Base-by-base conservation (phyloP, 2,113 vertebrate species). In the Lepus europaeus region DNA sequence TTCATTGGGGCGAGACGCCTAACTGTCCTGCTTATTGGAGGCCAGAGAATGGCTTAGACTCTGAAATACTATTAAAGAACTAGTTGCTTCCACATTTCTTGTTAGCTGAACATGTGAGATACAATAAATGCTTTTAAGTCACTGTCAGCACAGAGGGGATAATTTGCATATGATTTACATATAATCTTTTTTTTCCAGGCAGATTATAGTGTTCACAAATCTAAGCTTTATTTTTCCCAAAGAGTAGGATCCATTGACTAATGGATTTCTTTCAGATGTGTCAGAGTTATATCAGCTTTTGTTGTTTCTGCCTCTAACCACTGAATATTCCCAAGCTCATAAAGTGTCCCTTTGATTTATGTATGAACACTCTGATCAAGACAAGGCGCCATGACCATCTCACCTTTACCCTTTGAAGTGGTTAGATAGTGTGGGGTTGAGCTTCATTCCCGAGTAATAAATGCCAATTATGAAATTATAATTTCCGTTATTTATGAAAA, bases 161-260 rank as follows among this genome's bases (percentile, higher is more conserved):
- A 23, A 95, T 97, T 95, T 97, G 85, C 95, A 97, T 95, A 31
- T 72, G 51, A 95, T 96, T 97, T 97, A 68, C 85, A 96, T 89
- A 92, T 68, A 96, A 51, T 89, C 61, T 95, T 92, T 80, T 92
- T 80, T 89, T 86, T 45, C 31, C 68, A 70, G 29, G 84, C 25
- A 59, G 69, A 96, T 93, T 84, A 93, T 49, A 4, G 69, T 64
- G 56, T 90, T 96, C 88, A 93, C 64, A 61, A 73, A 51, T 91
- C 84, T 93, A 81, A 93, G 81, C 61, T 72, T 91, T 90, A 39
- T 36, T 87, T 70, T 93, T 81, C 17, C 29, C 22, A 82, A 89
- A 94, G 33, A 89, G 68, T 89, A 83, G 9, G 31, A 61, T 64
- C 78, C 63, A 66, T 5, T 92, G 77, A 94, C 63, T 77, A 93